These are phyloP conservation scores for Macrophya annulata DNA, from an alignment of 2,888 invertebrate genomes.

Conservation along the genomic window DNA sequence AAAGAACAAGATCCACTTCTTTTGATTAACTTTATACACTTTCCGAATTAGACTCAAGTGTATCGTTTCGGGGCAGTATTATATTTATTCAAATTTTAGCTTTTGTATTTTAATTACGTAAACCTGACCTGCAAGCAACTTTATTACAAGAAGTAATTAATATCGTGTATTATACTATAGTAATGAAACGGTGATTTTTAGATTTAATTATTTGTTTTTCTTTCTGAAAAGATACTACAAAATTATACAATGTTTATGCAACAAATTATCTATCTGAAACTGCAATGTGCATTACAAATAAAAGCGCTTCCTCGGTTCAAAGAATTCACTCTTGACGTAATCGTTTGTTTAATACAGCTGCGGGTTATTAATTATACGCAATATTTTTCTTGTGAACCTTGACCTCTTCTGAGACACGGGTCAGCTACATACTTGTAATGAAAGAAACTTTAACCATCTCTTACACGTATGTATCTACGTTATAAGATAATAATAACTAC, in stretches of 20 bases:
- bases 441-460: background rate
- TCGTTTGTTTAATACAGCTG: background rate
- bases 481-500: background rate
- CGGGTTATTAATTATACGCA: background rate
- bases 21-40: background rate
- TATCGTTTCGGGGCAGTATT: background rate
- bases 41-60: background rate
- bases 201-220: background rate
- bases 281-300: background rate
- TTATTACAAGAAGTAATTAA: background rate
- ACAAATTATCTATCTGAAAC: background rate
- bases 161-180: background rate
- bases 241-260: background rate
- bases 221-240: background rate
- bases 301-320: background rate
- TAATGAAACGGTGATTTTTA: background rate
- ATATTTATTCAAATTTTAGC: background rate
- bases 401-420: background rate
- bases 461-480: background rate
- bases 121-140: background rate
- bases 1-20: background rate
- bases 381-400: constrained; percentile 5
- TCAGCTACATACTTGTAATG: background rate
- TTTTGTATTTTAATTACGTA: background rate
- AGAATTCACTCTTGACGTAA: background rate